Conservation (phyloP, 2,113 vertebrate genomes). For the Osmerus mordax region DNA sequence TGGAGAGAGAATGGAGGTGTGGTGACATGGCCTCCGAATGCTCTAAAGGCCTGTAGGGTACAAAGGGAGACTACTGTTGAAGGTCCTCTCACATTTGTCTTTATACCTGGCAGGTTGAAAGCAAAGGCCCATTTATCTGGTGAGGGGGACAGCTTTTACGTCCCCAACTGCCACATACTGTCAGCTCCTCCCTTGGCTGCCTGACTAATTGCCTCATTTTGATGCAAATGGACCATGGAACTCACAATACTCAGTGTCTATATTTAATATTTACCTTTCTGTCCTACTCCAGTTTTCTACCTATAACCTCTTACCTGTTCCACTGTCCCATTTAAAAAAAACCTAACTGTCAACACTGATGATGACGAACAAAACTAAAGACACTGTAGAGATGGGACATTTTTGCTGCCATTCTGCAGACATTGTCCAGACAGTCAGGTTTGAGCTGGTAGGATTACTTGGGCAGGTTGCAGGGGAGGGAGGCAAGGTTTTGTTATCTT, state of each 20-base stretch:
- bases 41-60: too few species aligned
- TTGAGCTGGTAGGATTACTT: neutral
- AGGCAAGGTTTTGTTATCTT: neutral
- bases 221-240: constrained; percentile 25
- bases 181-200: constrained; percentile 10
- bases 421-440: too few species aligned
- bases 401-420: too few species aligned
- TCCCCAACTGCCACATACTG: constrained; percentile 17
- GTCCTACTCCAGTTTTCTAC: neutral
- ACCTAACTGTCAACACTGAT: neutral
- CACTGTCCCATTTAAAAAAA: neutral
- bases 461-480: neutral
- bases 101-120: constrained; percentile 20
- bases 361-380: neutral
- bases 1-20: neutral
- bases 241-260: neutral
- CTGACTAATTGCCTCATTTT: constrained; percentile 40
- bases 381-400: too few species aligned
- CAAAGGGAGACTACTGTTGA: too few species aligned
- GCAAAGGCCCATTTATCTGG: constrained; percentile 28
- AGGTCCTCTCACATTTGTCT: neutral
- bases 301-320: neutral
- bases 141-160: constrained; percentile 13
- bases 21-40: neutral
- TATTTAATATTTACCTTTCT: constrained; percentile 1